phyloP scores from a whole-genome alignment of 1,140 invertebrate species.

The Spodoptera litura region DNA sequence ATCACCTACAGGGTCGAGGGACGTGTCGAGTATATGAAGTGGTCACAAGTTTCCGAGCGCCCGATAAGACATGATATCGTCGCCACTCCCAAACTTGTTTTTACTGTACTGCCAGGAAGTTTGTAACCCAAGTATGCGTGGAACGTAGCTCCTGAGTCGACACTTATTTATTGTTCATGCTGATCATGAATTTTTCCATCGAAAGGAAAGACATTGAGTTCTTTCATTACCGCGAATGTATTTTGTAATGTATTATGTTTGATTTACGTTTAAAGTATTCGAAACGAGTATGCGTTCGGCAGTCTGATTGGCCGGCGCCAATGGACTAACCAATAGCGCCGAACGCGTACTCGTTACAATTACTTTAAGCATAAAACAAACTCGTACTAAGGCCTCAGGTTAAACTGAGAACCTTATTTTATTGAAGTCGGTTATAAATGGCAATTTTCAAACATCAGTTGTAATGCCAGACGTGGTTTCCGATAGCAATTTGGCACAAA shows the following conservation, averaged over 20 bases:
- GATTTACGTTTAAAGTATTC: too few species aligned
- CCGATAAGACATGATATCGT: constrained; percentile 64
- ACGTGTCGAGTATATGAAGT: constrained; percentile 50
- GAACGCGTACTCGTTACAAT: too few species aligned
- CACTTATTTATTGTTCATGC: not conserved
- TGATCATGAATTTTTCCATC: too few species aligned
- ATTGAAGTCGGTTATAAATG: too few species aligned
- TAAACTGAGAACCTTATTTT: too few species aligned
- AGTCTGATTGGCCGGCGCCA: too few species aligned
- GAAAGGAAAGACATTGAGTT: not conserved
- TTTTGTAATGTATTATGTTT: too few species aligned
- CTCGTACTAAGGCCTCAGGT: too few species aligned
- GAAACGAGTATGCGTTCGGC: too few species aligned
- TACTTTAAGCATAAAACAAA: too few species aligned
- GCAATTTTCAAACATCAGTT: not conserved
- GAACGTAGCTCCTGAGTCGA: not conserved
- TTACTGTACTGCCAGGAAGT: constrained; percentile 52
- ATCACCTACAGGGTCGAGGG: constrained; percentile 49
- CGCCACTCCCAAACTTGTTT: constrained; percentile 59
- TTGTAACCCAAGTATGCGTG: constrained; percentile 6
- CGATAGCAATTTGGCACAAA: not conserved
- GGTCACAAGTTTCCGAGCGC: constrained; percentile 74
- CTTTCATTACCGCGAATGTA: too few species aligned
- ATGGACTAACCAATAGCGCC: too few species aligned
- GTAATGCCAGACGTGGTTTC: not conserved